phyloP scores from a whole-genome alignment of 1,140 invertebrate genomes.

The Spodoptera litura region DNA sequence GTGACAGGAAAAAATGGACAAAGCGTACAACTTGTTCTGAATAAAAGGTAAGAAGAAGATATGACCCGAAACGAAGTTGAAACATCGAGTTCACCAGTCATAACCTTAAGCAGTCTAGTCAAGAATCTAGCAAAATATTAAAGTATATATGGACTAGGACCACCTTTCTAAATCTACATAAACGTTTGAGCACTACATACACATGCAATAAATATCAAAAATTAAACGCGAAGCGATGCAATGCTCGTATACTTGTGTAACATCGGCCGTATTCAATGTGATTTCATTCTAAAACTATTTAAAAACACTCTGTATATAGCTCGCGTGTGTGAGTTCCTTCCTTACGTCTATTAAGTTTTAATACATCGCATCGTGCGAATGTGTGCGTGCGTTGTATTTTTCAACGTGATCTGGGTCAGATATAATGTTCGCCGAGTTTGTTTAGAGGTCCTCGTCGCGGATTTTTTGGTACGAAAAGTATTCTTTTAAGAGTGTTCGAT shows the following conservation, averaged over 20 bases:
- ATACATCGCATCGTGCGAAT: neutral
- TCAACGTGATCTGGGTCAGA: slow-evolving; percentile 16
- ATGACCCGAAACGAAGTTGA: too few species aligned
- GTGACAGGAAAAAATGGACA: too few species aligned
- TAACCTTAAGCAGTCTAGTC: too few species aligned
- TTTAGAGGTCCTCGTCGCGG: too few species aligned
- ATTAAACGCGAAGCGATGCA: slow-evolving; percentile 16
- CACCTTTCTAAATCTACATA: too few species aligned
- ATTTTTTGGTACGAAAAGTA: too few species aligned
- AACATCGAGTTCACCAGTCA: too few species aligned
- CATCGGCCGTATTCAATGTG: neutral
- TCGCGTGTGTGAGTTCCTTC: neutral
- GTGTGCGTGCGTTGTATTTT: slow-evolving; percentile 6
- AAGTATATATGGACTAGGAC: neutral
- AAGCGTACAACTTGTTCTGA: too few species aligned
- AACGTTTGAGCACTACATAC: neutral
- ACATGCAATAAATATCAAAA: slow-evolving; percentile 10
- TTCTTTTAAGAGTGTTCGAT: too few species aligned
- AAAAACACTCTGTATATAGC: neutral
- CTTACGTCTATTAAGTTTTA: slow-evolving; percentile 2
- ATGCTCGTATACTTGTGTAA: slow-evolving; percentile 22
- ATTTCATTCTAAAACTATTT: slow-evolving; percentile 14
- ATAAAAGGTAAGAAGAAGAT: too few species aligned
- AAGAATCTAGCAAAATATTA: too few species aligned
- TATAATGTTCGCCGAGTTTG: neutral